Percentiles rank a stretch among this genome's conserved stretches.
Evolutionary conservation across 2,797 vertebrate genomes (phyloP).

Genomic region (Hylomyscus alleni): DNA sequence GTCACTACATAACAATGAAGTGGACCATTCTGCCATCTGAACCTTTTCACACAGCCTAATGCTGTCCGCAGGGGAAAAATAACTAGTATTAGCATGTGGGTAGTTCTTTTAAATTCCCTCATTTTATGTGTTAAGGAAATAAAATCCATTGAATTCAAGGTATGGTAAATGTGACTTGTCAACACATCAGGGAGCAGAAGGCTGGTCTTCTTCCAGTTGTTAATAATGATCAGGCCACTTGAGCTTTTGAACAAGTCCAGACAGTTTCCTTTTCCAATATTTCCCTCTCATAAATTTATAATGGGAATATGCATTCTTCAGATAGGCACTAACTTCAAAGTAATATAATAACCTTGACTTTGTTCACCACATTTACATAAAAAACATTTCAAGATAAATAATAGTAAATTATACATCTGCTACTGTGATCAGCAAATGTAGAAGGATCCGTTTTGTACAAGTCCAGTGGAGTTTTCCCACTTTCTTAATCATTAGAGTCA

Average conservation of each 20-base stretch:
- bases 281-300: conserved; percentile 18
- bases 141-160: background rate
- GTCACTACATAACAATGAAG: conserved; percentile 42
- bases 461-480: conserved; percentile 29
- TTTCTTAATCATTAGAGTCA: conserved; percentile 71
- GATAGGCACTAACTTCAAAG: background rate
- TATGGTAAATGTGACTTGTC: conserved; percentile 14
- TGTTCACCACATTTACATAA: conserved; percentile 47
- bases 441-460: background rate
- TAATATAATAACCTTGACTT: background rate
- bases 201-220: background rate
- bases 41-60: background rate
- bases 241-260: background rate
- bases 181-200: background rate
- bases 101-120: background rate
- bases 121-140: conserved; percentile 35
- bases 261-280: background rate
- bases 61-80: background rate
- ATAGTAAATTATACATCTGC: background rate
- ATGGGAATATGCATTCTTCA: background rate
- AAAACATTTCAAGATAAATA: conserved; percentile 48
- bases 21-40: background rate
- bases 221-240: background rate
- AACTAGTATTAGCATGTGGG: background rate
- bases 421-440: conserved; percentile 5